Percentiles rank a stretch among this genome's conserved stretches.
Conservation (phyloP, 2,888 invertebrate species). For the Cactoblastis cactorum region DNA sequence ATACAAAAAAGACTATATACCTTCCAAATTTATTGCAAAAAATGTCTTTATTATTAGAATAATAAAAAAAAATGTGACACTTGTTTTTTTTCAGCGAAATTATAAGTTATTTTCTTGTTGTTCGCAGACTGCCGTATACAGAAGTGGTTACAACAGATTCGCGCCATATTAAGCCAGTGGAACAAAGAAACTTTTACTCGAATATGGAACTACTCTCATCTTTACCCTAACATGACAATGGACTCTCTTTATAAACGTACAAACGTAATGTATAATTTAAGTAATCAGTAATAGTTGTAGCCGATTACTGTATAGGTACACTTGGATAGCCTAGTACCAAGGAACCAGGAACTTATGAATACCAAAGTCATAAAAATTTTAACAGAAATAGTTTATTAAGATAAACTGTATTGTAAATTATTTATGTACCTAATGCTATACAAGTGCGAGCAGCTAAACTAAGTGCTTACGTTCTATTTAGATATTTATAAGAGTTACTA, state of each 20-base stretch:
- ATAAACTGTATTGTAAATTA: slow-evolving; percentile 65
- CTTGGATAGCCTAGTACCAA: slow-evolving; percentile 50
- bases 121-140: slow-evolving; percentile 93
- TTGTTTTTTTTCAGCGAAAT: too few species aligned
- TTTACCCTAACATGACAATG: slow-evolving; percentile 75
- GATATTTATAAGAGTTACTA: slow-evolving; percentile 53
- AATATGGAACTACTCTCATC: slow-evolving; percentile 67
- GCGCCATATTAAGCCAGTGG: slow-evolving; percentile 88
- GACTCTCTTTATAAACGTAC: slow-evolving; percentile 79
- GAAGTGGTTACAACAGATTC: slow-evolving; percentile 96
- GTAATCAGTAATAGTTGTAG: slow-evolving; percentile 69
- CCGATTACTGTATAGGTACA: slow-evolving; percentile 63
- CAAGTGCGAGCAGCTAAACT: slow-evolving; percentile 76
- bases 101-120: neutral
- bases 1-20: too few species aligned
- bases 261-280: slow-evolving; percentile 68
- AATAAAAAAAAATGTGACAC: too few species aligned
- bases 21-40: too few species aligned
- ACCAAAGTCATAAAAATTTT: slow-evolving; percentile 77
- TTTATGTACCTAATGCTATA: slow-evolving; percentile 67
- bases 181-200: slow-evolving; percentile 64
- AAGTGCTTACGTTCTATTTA: slow-evolving; percentile 56
- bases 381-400: slow-evolving; percentile 69
- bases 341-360: slow-evolving; percentile 52
- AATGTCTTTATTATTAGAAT: slow-evolving; percentile 1